A percentile compares a stretch with the other conserved stretches of the same genome.
Conservation (phyloP, 2,113 vertebrate species). For the Odocoileus virginianus region DNA sequence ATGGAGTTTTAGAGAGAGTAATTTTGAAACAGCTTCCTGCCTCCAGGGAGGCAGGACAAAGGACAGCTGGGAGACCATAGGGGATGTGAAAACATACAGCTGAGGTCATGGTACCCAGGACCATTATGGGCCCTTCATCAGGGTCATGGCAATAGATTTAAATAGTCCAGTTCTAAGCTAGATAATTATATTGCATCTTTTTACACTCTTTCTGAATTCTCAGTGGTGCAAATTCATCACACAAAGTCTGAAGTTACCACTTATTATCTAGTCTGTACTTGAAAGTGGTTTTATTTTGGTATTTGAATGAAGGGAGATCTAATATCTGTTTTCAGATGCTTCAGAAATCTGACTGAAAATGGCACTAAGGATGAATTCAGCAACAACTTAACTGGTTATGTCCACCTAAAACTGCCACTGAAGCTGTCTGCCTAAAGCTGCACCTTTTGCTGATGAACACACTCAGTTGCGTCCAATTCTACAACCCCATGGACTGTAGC, state of each 20-base stretch:
- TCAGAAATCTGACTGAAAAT: background rate
- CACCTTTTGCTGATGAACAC: too few relatives aligned
- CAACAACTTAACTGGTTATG: background rate
- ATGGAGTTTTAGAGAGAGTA: background rate
- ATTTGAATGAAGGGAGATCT: background rate
- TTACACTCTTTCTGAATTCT: background rate
- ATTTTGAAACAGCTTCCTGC: background rate
- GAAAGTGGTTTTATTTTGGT: background rate
- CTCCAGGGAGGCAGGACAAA: background rate
- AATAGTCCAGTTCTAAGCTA: background rate
- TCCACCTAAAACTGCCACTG: background rate
- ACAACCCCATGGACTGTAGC: background rate
- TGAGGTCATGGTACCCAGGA: background rate
- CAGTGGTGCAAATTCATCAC: background rate
- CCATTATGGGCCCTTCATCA: background rate
- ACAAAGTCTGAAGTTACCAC: background rate
- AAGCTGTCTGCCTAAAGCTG: background rate
- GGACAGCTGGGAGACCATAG: slow-evolving; percentile 20
- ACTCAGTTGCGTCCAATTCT: background rate
- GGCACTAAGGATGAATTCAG: background rate
- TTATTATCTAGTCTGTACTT: background rate
- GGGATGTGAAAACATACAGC: slow-evolving; percentile 15
- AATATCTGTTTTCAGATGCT: background rate
- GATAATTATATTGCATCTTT: background rate
- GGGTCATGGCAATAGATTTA: background rate